A percentile compares a stretch with the other conserved stretches of the same genome.
These are phyloP conservation scores for Neodiprion lecontei DNA, from an alignment of 1,140 invertebrate species.

Conservation along the genomic window DNA sequence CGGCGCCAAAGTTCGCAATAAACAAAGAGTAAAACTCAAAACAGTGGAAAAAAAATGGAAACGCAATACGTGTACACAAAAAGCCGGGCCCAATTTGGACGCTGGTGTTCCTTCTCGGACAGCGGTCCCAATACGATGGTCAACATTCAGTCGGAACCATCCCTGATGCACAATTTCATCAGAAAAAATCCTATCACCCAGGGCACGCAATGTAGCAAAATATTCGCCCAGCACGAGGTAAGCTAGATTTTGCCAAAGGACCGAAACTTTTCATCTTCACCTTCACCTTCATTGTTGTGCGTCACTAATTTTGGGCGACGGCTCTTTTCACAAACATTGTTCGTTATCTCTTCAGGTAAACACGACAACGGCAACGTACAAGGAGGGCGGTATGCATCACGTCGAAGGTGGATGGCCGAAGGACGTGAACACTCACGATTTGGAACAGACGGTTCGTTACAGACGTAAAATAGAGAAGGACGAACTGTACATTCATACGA, in stretches of 20 bases:
- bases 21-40: neutral
- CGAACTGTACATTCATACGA: constrained; percentile 86
- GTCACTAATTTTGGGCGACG: constrained; percentile 42
- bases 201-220: constrained; percentile 69
- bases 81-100: constrained; percentile 73
- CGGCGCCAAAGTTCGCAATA: neutral
- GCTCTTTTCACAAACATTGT: constrained; percentile 12
- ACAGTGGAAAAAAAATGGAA: constrained; percentile 60
- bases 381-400: constrained; percentile 83
- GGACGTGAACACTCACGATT: constrained; percentile 89
- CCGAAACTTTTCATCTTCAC: neutral
- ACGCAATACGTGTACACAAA: constrained; percentile 71
- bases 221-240: constrained; percentile 73
- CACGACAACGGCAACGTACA: constrained; percentile 82
- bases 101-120: constrained; percentile 76
- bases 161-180: constrained; percentile 73
- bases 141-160: constrained; percentile 75
- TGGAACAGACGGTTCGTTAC: constrained; percentile 88
- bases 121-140: constrained; percentile 74
- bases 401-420: constrained; percentile 97
- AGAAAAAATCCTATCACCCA: constrained; percentile 73
- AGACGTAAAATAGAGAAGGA: constrained; percentile 96
- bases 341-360: constrained; percentile 65
- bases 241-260: neutral
- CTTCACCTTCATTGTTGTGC: constrained; percentile 31